Evolutionary conservation across 2,113 vertebrate genomes (phyloP).

Genomic region (Otus sunia): DNA sequence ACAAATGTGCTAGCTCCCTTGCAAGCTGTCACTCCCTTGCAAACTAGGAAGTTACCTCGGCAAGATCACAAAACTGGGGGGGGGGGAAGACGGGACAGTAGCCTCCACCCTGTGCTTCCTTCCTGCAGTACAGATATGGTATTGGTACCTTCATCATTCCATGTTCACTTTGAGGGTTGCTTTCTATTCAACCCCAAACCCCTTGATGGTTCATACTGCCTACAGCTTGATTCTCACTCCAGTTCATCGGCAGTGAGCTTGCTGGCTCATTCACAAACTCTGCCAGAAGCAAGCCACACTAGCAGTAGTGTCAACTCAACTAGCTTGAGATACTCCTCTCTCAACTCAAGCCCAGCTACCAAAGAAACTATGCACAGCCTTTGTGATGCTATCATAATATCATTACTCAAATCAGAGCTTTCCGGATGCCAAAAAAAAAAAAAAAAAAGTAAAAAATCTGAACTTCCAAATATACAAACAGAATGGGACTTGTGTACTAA

Average conservation of each 20-base stretch:
- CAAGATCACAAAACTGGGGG: background rate
- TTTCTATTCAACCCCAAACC: background rate
- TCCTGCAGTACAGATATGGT: background rate
- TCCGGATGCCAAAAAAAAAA: background rate
- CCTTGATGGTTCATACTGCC: background rate
- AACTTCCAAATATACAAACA: background rate
- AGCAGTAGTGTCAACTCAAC: background rate
- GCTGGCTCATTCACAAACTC: background rate
- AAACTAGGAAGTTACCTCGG: background rate
- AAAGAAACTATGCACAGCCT: background rate
- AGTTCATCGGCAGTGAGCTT: rapidly evolving
- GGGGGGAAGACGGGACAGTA: rapidly evolving
- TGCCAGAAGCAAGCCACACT: background rate
- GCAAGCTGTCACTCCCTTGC: background rate
- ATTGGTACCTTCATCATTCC: background rate
- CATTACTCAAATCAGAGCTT: background rate
- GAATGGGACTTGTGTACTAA: background rate
- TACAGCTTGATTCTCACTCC: background rate
- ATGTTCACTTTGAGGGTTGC: background rate
- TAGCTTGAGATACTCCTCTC: background rate
- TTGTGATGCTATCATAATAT: background rate
- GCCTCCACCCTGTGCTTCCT: background rate
- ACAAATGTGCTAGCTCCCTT: background rate
- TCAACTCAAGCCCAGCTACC: background rate
- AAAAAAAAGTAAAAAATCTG: background rate